Percentiles rank a stretch among this genome's conserved stretches.
Conservation (phyloP, 1,140 invertebrate species). For the Halictus rubicundus region DNA sequence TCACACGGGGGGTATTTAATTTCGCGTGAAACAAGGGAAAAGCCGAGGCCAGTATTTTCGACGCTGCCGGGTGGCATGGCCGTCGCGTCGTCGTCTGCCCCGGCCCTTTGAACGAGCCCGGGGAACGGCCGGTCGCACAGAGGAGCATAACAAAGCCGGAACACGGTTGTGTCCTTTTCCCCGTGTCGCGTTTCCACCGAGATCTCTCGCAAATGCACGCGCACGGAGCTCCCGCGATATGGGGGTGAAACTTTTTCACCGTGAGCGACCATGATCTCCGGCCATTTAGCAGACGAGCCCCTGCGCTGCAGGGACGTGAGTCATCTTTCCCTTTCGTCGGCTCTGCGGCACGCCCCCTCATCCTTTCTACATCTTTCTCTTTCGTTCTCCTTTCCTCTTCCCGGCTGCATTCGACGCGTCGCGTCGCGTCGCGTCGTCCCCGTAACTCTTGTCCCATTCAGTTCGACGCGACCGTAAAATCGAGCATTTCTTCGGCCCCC, state of each 20-base stretch:
- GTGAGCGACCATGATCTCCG: conserved; percentile 47
- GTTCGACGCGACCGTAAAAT: conserved; percentile 66
- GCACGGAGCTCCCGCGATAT: conserved; percentile 39
- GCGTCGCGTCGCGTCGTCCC: conserved; percentile 5
- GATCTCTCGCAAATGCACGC: conserved; percentile 27
- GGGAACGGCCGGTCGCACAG: background rate
- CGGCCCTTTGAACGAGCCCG: conserved; percentile 15
- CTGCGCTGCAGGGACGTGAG: conserved; percentile 36
- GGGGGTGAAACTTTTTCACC: conserved; percentile 26
- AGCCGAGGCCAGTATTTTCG: conserved; percentile 9
- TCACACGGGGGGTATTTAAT: conserved; percentile 32
- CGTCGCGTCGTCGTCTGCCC: background rate
- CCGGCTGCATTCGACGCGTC: conserved; percentile 47
- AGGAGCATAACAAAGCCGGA: conserved; percentile 32
- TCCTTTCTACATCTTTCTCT: too few relatives aligned
- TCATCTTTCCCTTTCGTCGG: conserved; percentile 52
- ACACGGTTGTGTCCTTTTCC: conserved; percentile 11
- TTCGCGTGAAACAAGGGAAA: conserved; percentile 20
- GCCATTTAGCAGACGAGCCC: conserved; percentile 60
- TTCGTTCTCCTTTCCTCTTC: background rate
- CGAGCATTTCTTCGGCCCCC: conserved; percentile 57
- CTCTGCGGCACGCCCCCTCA: too few relatives aligned
- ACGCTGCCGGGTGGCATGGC: too few relatives aligned
- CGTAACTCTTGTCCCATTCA: conserved; percentile 70
- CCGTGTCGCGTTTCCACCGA: conserved; percentile 18